These are phyloP conservation scores for Helicoverpa zea DNA, from an alignment of 1,140 invertebrate species.

Conservation along the genomic window DNA sequence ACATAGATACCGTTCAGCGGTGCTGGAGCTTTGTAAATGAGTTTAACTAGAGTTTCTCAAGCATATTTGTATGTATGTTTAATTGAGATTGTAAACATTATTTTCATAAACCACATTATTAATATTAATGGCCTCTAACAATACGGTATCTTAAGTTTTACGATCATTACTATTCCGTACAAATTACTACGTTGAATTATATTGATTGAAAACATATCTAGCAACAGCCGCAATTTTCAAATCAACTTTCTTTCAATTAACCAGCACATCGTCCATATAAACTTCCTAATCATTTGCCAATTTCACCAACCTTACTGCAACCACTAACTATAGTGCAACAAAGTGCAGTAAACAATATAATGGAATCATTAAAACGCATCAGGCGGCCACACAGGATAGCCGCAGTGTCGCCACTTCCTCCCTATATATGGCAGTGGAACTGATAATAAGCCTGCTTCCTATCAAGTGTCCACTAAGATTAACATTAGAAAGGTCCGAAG, in stretches of 20 bases:
- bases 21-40: conserved; percentile 14
- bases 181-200: too few species aligned
- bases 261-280: too few species aligned
- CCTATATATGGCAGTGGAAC: conserved; percentile 26
- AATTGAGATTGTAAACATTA: too few species aligned
- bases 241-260: too few species aligned
- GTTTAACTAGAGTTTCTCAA: neutral
- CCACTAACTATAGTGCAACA: neutral
- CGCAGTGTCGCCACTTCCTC: conserved; percentile 34
- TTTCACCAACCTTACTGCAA: too few species aligned
- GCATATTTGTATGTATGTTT: neutral
- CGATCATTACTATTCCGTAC: too few species aligned
- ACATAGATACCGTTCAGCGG: conserved; percentile 5
- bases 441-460: conserved; percentile 40
- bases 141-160: too few species aligned
- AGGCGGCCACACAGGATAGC: conserved; percentile 14
- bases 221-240: too few species aligned
- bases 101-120: too few species aligned
- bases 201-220: too few species aligned
- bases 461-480: conserved; percentile 31
- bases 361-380: conserved; percentile 43
- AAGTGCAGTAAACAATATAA: conserved; percentile 24
- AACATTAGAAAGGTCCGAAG: conserved; percentile 39
- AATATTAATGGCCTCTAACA: too few species aligned
- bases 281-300: too few species aligned